Evolutionary conservation across 2,797 vertebrate species (phyloP), one percentile per base, ranked within the genome.

Genomic region (Brotula barbata): DNA sequence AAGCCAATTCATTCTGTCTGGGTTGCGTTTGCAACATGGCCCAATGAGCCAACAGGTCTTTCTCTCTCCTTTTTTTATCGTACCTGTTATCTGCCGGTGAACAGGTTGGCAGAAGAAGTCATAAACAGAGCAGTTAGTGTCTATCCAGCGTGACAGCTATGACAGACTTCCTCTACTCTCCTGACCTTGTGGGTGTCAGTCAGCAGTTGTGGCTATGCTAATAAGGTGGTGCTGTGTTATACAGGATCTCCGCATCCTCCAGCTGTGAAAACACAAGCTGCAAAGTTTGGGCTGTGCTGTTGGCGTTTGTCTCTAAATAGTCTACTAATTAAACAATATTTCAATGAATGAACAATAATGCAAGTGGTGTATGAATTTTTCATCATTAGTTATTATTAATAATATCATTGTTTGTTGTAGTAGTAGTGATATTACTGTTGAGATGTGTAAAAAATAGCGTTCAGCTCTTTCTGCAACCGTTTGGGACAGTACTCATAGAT

Each of bases 1-100:
- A 51, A 61, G 70, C 44, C 73, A 69, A 79, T 83, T 83, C 71
- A 81, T 66, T 77, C 55, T 71, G 70, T 41, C 58, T 51, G 76
- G 57, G 4, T 64, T 49, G 20, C 28, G 1, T 68, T 41, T 62
- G 54, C 20, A 70, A 56, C 46, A 22, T 28, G 52, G 63, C 63
- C 23, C 8, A 60, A 63, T 58, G 37, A 75, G 47, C 47, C 25
- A 49, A 25, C 31, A 56, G 64, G 34, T 47, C 34, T 1, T 41
- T 5, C 46, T 54, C 39, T 49, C 50, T 15, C 3, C 1, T 31
- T 33, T 7, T 23, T 21, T 43, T 45, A 39, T n/a, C 0, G 17
- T 62, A 53, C 63, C 64, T 69, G 64, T 58, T 49, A 40, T 39
- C 0, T 46, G 34, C 16, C 22, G 22, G 37, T 67, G 55, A 19